A percentile compares a stretch with the other conserved stretches of the same genome.
Evolutionary conservation across 2,113 vertebrate genomes (phyloP).

Genomic region (Bos javanicus): DNA sequence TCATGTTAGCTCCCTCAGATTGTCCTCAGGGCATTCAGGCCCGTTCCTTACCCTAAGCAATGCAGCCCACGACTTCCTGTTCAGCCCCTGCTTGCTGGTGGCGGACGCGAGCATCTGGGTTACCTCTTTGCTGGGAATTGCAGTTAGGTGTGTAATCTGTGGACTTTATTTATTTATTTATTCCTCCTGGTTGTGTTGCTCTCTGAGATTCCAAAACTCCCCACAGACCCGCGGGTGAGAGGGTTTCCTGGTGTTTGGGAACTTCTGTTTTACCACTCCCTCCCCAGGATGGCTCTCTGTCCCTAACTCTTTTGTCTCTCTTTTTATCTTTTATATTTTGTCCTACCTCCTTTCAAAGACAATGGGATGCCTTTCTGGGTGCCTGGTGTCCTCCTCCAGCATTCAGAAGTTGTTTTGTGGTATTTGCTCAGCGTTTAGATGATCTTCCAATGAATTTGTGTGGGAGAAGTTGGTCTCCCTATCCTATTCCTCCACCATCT

Average conservation of each 20-base stretch:
- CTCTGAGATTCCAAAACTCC: not conserved
- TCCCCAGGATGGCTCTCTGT: not conserved
- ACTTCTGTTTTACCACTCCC: not conserved
- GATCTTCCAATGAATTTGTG: not conserved
- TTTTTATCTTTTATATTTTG: not conserved
- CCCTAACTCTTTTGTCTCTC: not conserved
- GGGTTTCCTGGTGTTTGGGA: not conserved
- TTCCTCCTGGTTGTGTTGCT: not conserved
- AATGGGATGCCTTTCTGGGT: not conserved
- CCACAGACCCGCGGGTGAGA: not conserved
- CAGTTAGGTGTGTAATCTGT: not conserved
- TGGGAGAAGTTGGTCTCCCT: not conserved
- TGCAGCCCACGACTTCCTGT: accelerated
- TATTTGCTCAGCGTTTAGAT: not conserved
- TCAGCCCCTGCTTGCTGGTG: not conserved
- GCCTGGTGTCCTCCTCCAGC: not conserved
- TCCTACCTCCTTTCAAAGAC: not conserved
- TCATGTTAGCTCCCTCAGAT: not conserved
- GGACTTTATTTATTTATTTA: not conserved
- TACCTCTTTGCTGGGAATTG: not conserved
- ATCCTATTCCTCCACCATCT: not conserved
- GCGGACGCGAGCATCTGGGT: not conserved
- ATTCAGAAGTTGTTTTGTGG: not conserved
- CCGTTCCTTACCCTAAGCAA: not conserved
- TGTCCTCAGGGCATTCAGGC: not conserved